Evolutionary conservation across 2,113 vertebrate species (phyloP).

Genomic region (Acrocephalus arundinaceus): DNA sequence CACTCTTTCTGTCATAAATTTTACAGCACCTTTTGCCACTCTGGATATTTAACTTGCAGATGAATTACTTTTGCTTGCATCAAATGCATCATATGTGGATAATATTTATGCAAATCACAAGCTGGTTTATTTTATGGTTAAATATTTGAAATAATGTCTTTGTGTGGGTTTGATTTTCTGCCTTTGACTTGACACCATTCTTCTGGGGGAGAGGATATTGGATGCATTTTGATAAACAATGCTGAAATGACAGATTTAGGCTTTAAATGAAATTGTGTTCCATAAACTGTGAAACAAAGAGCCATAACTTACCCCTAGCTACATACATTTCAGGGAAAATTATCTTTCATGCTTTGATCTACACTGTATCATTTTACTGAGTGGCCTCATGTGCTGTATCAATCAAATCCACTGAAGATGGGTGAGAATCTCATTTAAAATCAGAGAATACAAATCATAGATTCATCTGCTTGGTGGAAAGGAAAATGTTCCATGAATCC

Average conservation of each 20-base stretch:
- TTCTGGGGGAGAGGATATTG: constrained; percentile 31
- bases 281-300: constrained; percentile 80
- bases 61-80: constrained; percentile 30
- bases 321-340: constrained; percentile 72
- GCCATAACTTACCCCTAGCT: constrained; percentile 71
- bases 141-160: constrained; percentile 39
- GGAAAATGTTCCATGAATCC: constrained; percentile 37
- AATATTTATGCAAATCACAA: constrained; percentile 61
- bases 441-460: constrained; percentile 65
- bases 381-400: constrained; percentile 70
- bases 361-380: constrained; percentile 75
- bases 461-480: constrained; percentile 68
- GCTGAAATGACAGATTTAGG: constrained; percentile 75
- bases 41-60: constrained; percentile 48
- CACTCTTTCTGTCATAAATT: constrained; percentile 17
- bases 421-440: constrained; percentile 70
- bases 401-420: constrained; percentile 72
- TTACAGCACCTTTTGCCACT: constrained; percentile 1
- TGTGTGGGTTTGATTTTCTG: constrained; percentile 63
- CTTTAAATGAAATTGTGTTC: constrained; percentile 79
- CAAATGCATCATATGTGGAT: constrained; percentile 23
- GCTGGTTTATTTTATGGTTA: constrained; percentile 38
- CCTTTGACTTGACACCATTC: constrained; percentile 59
- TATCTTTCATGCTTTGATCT: constrained; percentile 76
- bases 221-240: constrained; percentile 77